Percentiles rank a stretch among this genome's conserved stretches.
These are phyloP conservation scores for Odocoileus hemionus DNA, from an alignment of 2,113 vertebrate genomes.

Conservation along the genomic window DNA sequence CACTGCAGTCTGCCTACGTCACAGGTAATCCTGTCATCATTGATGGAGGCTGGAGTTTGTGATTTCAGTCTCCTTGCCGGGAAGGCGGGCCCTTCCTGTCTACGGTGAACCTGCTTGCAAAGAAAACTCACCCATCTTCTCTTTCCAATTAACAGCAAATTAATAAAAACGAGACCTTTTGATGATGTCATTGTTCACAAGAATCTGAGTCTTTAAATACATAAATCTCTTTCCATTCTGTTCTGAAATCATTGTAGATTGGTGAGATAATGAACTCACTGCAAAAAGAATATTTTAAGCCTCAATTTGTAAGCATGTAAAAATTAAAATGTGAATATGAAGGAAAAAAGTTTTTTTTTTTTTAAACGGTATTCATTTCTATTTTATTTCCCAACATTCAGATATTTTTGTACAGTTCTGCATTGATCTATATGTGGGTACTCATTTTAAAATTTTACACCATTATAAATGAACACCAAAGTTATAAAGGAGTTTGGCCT, in stretches of 20 bases:
- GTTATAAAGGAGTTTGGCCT: neutral
- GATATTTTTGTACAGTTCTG: neutral
- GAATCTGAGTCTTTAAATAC: neutral
- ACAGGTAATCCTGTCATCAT: constrained; percentile 93
- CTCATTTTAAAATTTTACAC: neutral
- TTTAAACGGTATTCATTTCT: neutral
- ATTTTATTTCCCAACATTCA: neutral
- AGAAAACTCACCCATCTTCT: neutral
- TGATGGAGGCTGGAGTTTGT: constrained; percentile 95
- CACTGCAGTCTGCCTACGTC: constrained; percentile 89
- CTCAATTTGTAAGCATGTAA: neutral
- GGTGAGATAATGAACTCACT: neutral
- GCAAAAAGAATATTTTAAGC: neutral
- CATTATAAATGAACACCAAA: neutral
- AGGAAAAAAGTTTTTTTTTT: neutral
- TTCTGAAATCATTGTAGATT: constrained; percentile 20
- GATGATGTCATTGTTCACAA: neutral
- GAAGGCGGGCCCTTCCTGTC: neutral
- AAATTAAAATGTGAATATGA: constrained; percentile 13
- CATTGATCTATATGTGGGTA: neutral
- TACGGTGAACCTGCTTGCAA: neutral
- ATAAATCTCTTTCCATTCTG: neutral
- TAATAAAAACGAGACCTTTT: constrained; percentile 4
- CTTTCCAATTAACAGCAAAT: neutral
- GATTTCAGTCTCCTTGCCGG: constrained; percentile 57